These are phyloP conservation scores for Dugesia japonica DNA, from an alignment of 2,888 invertebrate genomes.

Conservation along the genomic window DNA sequence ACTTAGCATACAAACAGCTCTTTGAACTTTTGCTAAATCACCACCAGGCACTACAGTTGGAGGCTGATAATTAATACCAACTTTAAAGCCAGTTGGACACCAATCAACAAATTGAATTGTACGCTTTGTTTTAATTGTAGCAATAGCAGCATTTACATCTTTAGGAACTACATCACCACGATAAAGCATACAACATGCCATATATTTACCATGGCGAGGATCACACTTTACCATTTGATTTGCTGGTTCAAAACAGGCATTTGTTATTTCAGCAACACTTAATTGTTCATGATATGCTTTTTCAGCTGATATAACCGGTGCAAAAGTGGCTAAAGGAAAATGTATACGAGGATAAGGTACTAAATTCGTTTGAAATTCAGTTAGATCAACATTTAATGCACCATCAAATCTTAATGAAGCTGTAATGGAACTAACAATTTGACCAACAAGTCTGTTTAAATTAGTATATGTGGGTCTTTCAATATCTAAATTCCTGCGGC, in stretches of 20 bases:
- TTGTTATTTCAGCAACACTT: slow-evolving; percentile 64
- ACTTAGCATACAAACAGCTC: slow-evolving; percentile 49
- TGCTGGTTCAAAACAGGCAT: slow-evolving; percentile 52
- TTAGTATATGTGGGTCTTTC: slow-evolving; percentile 37
- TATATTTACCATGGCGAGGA: slow-evolving; percentile 41
- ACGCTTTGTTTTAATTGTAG: slow-evolving; percentile 41
- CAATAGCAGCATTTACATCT: slow-evolving; percentile 41
- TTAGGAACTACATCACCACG: slow-evolving; percentile 39
- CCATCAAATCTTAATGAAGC: slow-evolving; percentile 50
- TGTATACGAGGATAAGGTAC: slow-evolving; percentile 61
- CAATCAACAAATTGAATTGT: slow-evolving; percentile 63
- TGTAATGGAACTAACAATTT: slow-evolving; percentile 54
- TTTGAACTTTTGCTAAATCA: slow-evolving; percentile 56
- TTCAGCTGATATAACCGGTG: slow-evolving; percentile 40
- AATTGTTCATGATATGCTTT: slow-evolving; percentile 58
- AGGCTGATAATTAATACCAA: slow-evolving; percentile 51
- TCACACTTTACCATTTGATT: slow-evolving; percentile 69
- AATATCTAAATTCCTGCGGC: slow-evolving; percentile 59
- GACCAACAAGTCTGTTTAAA: slow-evolving; percentile 59
- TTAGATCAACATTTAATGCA: slow-evolving; percentile 50
- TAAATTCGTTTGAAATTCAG: slow-evolving; percentile 45
- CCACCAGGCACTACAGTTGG: slow-evolving; percentile 71
- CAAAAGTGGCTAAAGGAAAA: slow-evolving; percentile 65
- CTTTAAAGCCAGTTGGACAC: slow-evolving; percentile 66
- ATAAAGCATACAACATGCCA: slow-evolving; percentile 38